Percentiles rank a stretch among this genome's conserved stretches.
Evolutionary conservation across 2,113 vertebrate genomes (phyloP).

Genomic region (Epinephelus cyanopodus): DNA sequence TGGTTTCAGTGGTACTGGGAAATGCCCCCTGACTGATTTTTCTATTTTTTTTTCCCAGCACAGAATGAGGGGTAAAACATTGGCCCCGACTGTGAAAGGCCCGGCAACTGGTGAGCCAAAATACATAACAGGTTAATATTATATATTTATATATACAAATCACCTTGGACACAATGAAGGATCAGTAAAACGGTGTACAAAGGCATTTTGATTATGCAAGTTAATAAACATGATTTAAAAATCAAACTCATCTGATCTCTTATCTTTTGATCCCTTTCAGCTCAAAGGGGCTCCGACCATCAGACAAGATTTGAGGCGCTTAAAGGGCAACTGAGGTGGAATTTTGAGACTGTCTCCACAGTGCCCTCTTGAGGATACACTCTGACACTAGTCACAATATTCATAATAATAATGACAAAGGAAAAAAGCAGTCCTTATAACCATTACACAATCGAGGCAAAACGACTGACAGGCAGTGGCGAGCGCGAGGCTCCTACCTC

Average conservation of each 20-base stretch:
- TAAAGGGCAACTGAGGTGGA: slow-evolving; percentile 77
- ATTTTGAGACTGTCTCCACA: slow-evolving; percentile 77
- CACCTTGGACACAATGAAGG: slow-evolving; percentile 79
- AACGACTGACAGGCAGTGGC: slow-evolving; percentile 75
- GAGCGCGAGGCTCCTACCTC: slow-evolving; percentile 75
- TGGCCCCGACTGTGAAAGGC: slow-evolving; percentile 73
- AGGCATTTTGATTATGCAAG: slow-evolving; percentile 81
- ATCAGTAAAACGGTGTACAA: slow-evolving; percentile 83
- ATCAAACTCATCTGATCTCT: slow-evolving; percentile 73
- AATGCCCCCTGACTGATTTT: slow-evolving; percentile 59
- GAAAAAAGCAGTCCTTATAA: slow-evolving; percentile 69
- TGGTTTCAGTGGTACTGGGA: slow-evolving; percentile 72
- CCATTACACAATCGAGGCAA: slow-evolving; percentile 80
- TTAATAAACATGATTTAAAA: slow-evolving; percentile 82
- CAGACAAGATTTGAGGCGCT: slow-evolving; percentile 79
- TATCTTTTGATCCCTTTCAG: slow-evolving; percentile 64
- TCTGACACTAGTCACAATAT: slow-evolving; percentile 78
- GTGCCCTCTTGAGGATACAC: slow-evolving; percentile 79
- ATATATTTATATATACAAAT: slow-evolving; percentile 85
- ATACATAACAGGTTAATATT: slow-evolving; percentile 81
- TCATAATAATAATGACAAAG: slow-evolving; percentile 64
- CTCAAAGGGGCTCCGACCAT: slow-evolving; percentile 64
- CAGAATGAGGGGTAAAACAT: slow-evolving; percentile 64
- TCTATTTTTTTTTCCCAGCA: slow-evolving; percentile 49
- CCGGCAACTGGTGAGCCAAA: slow-evolving; percentile 76